phyloP scores from a whole-genome alignment of 2,113 vertebrate species.

The Ia io region DNA sequence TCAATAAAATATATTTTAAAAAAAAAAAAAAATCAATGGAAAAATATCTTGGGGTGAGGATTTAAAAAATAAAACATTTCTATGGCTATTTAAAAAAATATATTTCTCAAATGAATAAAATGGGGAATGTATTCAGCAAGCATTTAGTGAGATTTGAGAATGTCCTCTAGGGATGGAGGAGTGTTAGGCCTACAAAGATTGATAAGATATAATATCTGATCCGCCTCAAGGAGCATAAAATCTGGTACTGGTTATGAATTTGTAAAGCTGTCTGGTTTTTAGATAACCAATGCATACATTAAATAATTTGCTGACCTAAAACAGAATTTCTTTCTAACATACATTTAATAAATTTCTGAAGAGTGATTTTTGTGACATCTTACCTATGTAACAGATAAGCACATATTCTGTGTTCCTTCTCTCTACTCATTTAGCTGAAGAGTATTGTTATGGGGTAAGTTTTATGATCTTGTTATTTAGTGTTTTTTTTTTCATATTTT shows the following conservation, averaged over 20 bases:
- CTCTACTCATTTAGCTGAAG: background rate
- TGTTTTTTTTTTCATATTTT: background rate
- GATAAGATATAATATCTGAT: background rate
- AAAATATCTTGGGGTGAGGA: no score
- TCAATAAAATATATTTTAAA: no score
- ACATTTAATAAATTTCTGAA: background rate
- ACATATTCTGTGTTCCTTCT: background rate
- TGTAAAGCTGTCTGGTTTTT: constrained; percentile 19
- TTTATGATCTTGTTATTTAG: constrained; percentile 4
- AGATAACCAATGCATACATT: background rate
- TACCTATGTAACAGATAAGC: background rate
- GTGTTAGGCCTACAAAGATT: background rate
- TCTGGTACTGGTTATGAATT: background rate
- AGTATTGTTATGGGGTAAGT: background rate
- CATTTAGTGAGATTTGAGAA: constrained; percentile 2
- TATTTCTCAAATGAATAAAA: constrained; percentile 39
- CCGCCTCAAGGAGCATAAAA: background rate
- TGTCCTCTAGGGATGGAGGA: background rate
- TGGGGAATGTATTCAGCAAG: constrained; percentile 14
- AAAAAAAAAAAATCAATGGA: no score
- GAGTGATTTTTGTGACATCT: background rate
- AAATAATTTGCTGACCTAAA: constrained; percentile 8
- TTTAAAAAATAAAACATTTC: no score
- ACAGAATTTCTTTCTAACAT: background rate
- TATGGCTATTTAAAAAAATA: background rate